Percentiles rank a stretch among this genome's conserved stretches.
These are phyloP conservation scores for Heliconius cydno DNA, from an alignment of 2,888 invertebrate species.

Conservation along the genomic window DNA sequence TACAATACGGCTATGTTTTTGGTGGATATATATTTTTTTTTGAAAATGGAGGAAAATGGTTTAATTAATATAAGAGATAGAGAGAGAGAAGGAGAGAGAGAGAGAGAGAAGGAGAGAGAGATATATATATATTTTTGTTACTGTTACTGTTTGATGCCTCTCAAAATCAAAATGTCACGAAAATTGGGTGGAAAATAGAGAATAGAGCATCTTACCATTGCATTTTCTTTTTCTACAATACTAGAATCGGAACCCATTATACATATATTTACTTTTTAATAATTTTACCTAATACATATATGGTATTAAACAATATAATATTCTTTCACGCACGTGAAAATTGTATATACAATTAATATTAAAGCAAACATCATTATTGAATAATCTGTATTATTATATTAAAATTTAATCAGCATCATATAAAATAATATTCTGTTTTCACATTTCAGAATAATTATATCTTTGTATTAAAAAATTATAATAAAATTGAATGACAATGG, in stretches of 20 bases:
- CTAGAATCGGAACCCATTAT: no score
- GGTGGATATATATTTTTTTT: neutral
- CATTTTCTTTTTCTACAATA: neutral
- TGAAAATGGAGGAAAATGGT: no score
- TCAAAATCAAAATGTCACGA: no score
- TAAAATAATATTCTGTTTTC: conserved; percentile 12
- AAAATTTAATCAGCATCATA: conserved; percentile 2
- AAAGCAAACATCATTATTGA: neutral
- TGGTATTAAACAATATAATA: neutral
- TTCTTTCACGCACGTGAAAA: neutral
- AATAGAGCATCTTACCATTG: neutral
- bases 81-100: no score
- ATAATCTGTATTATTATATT: neutral
- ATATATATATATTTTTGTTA: no score
- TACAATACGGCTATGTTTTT: conserved; percentile 29
- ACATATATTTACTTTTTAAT: no score
- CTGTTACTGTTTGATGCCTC: neutral
- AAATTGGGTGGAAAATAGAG: no score
- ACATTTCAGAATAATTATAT: conserved; percentile 2
- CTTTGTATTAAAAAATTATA: conserved; percentile 23
- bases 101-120: no score
- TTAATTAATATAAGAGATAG: no score
- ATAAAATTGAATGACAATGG: conserved; percentile 29
- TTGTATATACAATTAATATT: neutral
- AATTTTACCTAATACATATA: no score